Conservation (phyloP, 2,113 vertebrate species). For the Melanerpes formicivorus region DNA sequence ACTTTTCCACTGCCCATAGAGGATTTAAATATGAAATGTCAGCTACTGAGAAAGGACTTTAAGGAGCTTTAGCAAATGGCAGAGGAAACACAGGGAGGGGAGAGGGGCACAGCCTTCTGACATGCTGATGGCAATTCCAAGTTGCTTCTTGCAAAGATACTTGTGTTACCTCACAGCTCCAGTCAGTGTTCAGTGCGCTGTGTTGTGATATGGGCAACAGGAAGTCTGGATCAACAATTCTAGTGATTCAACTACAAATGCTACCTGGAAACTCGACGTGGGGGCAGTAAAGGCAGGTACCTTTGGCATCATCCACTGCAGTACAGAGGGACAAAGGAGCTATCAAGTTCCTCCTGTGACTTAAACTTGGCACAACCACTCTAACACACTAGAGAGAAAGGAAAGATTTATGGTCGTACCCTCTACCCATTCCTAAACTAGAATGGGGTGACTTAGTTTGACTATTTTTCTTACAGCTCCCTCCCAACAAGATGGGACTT, state of each 20-base stretch:
- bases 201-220: background rate
- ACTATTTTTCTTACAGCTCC: background rate
- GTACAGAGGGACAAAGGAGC: background rate
- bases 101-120: background rate
- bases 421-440: background rate
- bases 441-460: background rate
- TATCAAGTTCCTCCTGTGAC: background rate
- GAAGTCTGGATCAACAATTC: background rate
- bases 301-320: background rate
- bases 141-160: background rate
- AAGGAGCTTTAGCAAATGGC: slow-evolving; percentile 21
- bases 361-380: background rate
- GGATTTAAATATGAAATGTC: background rate
- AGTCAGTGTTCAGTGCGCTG: background rate
- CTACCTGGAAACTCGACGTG: background rate
- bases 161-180: background rate
- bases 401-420: background rate
- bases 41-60: slow-evolving; percentile 5
- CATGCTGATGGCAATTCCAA: background rate
- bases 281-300: background rate
- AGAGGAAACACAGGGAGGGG: background rate
- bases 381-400: background rate
- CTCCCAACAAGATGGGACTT: background rate
- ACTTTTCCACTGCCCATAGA: background rate
- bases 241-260: background rate